Evolutionary conservation across 2,888 invertebrate genomes (phyloP).

Genomic region (Scaptomyza polygonia): DNA sequence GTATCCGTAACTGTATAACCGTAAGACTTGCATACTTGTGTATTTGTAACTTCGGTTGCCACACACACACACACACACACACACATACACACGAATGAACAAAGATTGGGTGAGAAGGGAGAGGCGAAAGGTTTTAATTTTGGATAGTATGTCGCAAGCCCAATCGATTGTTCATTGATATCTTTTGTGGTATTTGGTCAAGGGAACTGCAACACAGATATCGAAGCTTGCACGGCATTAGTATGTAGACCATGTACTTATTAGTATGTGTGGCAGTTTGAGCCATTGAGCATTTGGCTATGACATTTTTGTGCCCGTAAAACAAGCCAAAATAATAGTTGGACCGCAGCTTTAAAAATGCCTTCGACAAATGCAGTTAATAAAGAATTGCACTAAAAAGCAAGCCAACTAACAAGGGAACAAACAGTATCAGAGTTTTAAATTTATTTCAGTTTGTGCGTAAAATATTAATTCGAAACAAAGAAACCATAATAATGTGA

Average conservation of each 20-base stretch:
- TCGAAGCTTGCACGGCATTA: slow-evolving; percentile 39
- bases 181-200: slow-evolving; percentile 58
- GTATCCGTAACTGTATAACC: slow-evolving; percentile 38
- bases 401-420: slow-evolving; percentile 2
- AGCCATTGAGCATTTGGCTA: slow-evolving; percentile 50
- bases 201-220: slow-evolving; percentile 28
- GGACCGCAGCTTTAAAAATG: slow-evolving; percentile 33
- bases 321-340: slow-evolving; percentile 42
- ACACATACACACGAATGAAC: slow-evolving; percentile 6
- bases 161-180: slow-evolving; percentile 76
- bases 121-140: slow-evolving; percentile 20
- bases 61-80: slow-evolving; percentile 1
- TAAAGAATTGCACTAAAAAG: slow-evolving; percentile 5
- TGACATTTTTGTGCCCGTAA: slow-evolving; percentile 42
- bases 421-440: neutral
- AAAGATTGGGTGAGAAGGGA: neutral
- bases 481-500: too few relatives aligned
- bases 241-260: slow-evolving; percentile 64
- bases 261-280: slow-evolving; percentile 42
- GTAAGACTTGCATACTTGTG: slow-evolving; percentile 59
- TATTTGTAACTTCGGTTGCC: slow-evolving; percentile 43
- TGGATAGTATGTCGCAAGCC: slow-evolving; percentile 48
- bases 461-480: slow-evolving; percentile 13
- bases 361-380: slow-evolving; percentile 16
- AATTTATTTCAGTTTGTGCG: slow-evolving; percentile 27